A percentile compares a stretch with the other conserved stretches of the same genome.
Evolutionary conservation across 2,113 vertebrate genomes (phyloP).

Genomic region (Bos indicus): DNA sequence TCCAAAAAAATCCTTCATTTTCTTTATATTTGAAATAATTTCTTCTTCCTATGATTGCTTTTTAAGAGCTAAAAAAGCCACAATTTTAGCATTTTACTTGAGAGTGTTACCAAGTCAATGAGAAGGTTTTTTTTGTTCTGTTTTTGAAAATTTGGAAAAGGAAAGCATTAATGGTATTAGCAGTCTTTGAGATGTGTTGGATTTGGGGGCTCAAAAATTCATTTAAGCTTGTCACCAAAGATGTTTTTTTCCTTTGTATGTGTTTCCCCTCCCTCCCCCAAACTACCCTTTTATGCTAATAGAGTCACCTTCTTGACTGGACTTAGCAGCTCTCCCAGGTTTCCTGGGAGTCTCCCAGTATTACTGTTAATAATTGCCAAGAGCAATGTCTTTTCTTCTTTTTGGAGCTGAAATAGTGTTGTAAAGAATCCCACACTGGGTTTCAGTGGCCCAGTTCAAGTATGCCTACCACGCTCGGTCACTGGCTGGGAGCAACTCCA

Average conservation of each 20-base stretch:
- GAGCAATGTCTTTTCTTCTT: not conserved
- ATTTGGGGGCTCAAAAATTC: not conserved
- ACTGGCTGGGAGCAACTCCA: not conserved
- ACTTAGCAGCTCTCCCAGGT: not conserved
- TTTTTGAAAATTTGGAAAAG: not conserved
- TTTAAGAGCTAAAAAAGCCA: not conserved
- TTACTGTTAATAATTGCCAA: not conserved
- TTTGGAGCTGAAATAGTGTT: not conserved
- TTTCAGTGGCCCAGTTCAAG: not conserved
- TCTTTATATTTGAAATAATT: conserved; percentile 24
- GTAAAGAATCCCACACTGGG: not conserved
- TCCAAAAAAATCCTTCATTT: not conserved
- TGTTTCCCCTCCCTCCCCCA: not conserved
- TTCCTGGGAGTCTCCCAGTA: not conserved
- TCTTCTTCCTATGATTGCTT: not conserved
- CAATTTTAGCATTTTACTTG: not conserved
- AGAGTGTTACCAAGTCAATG: not conserved
- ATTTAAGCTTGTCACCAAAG: not conserved
- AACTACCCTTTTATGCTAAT: not conserved
- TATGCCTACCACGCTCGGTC: not conserved
- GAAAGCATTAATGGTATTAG: not conserved
- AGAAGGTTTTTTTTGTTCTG: not conserved
- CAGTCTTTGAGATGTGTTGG: not conserved
- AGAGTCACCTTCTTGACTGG: not conserved
- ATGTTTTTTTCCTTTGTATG: not conserved